Conservation (phyloP, 2,113 vertebrate genomes). For the Arvicanthis niloticus region DNA sequence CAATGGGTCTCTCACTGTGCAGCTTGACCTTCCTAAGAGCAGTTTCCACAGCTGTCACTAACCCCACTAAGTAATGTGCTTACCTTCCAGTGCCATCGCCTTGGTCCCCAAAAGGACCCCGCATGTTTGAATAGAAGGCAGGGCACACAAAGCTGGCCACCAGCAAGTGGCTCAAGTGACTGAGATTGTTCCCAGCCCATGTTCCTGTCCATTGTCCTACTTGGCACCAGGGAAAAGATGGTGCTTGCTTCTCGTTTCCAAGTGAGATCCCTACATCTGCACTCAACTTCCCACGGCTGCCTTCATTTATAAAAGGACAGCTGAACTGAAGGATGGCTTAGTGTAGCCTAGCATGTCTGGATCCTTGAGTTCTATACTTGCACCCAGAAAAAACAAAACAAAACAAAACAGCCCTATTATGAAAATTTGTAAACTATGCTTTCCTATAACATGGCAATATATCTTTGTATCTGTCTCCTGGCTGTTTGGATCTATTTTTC, state of each 20-base stretch:
- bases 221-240: neutral
- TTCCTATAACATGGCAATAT: neutral
- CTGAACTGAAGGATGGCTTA: neutral
- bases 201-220: fast-evolving
- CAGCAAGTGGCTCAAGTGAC: neutral
- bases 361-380: neutral
- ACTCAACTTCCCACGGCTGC: neutral
- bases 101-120: neutral
- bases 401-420: neutral
- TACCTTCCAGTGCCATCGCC: fast-evolving
- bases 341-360: neutral
- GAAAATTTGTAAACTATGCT: neutral
- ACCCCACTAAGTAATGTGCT: fast-evolving
- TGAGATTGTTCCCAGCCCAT: fast-evolving
- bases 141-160: fast-evolving
- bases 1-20: fast-evolving
- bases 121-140: neutral
- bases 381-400: neutral
- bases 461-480: neutral
- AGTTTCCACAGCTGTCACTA: fast-evolving
- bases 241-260: neutral
- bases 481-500: neutral
- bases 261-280: neutral
- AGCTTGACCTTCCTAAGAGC: fast-evolving
- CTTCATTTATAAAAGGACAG: neutral